These are phyloP conservation scores for Amiota mariae DNA, from an alignment of 2,888 invertebrate genomes.

Conservation along the genomic window DNA sequence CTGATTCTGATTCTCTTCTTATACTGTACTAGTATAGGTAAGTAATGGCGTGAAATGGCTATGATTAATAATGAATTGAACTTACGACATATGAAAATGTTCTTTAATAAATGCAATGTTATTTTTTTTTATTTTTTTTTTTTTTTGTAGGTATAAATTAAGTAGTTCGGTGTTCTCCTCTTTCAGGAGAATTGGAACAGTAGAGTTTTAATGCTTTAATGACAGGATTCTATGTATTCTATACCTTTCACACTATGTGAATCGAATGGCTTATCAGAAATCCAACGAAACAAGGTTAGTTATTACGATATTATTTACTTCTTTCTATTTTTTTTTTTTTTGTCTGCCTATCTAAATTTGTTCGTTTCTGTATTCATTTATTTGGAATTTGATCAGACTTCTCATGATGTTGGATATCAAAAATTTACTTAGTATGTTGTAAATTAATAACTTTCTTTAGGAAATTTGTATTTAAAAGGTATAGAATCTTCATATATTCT, in stretches of 20 bases:
- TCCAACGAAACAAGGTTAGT: not conserved
- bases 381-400: no score
- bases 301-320: not conserved
- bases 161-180: constrained; percentile 63
- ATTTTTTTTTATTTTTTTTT: constrained; percentile 19
- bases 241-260: not conserved
- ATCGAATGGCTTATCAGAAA: not conserved
- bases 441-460: no score
- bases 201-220: constrained; percentile 53
- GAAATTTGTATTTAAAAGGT: no score
- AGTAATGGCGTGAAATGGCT: not conserved
- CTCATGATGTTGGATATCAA: no score
- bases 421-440: no score
- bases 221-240: constrained; percentile 34
- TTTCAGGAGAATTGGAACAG: constrained; percentile 67
- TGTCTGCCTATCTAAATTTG: not conserved
- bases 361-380: no score
- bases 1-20: no score
- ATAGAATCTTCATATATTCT: no score
- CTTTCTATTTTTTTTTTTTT: not conserved
- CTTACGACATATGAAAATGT: no score
- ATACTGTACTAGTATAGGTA: no score
- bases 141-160: constrained; percentile 19
- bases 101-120: constrained; percentile 31
- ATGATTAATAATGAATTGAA: not conserved